These are phyloP conservation scores for Pedetes capensis DNA, from an alignment of 2,113 vertebrate species.

Conservation along the genomic window DNA sequence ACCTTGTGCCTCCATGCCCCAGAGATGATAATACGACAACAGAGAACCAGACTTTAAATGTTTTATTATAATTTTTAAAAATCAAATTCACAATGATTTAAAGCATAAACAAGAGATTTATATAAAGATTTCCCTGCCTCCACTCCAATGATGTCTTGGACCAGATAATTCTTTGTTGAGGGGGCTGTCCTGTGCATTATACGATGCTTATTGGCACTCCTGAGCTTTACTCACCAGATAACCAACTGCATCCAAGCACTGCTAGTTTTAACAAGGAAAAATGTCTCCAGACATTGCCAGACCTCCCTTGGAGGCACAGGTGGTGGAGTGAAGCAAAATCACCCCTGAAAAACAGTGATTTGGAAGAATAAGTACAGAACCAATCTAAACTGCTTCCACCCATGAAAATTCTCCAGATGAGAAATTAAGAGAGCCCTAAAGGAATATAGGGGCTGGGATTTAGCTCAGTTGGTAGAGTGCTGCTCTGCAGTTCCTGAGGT, in stretches of 20 bases:
- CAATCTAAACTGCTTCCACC: background rate
- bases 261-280: background rate
- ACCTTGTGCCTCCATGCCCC: background rate
- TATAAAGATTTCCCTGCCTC: background rate
- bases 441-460: background rate
- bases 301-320: background rate
- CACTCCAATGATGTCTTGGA: background rate
- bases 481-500: too few species aligned
- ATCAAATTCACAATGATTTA: background rate
- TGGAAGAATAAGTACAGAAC: background rate
- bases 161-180: too few species aligned
- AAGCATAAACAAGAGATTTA: background rate
- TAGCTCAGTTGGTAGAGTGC: too few species aligned
- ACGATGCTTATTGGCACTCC: background rate
- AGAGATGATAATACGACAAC: background rate
- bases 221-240: background rate
- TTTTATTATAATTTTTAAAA: conserved; percentile 3
- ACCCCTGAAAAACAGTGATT: background rate
- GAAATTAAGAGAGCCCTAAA: background rate
- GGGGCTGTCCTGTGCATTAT: too few species aligned
- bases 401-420: background rate
- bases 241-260: background rate
- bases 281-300: too few species aligned
- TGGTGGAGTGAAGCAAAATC: background rate
- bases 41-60: background rate